phyloP scores from a whole-genome alignment of 1,140 invertebrate species.

The Frieseomelitta varia region DNA sequence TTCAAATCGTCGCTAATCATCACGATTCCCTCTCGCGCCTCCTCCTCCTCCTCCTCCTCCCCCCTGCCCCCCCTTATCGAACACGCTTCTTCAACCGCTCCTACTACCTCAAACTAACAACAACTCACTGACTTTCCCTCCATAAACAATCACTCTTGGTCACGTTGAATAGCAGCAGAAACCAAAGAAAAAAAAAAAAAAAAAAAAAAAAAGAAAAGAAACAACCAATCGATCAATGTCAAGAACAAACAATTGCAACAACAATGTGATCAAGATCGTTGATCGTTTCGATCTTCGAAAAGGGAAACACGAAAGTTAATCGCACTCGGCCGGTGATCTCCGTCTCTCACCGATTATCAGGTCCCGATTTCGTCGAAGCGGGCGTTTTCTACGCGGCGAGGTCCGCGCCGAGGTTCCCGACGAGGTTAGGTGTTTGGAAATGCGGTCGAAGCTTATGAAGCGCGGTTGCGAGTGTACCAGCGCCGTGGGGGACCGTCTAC shows the following conservation, averaged over 20 bases:
- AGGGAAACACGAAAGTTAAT: neutral
- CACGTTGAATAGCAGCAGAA: too few species aligned
- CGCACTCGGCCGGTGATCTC: neutral
- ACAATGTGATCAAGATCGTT: too few species aligned
- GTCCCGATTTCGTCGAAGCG: neutral
- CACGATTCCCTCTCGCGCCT: neutral
- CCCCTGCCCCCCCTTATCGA: neutral
- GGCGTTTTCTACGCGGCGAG: neutral
- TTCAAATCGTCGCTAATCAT: neutral
- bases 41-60: too few species aligned
- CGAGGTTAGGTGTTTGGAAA: slow-evolving; percentile 37
- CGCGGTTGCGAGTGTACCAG: slow-evolving; percentile 63
- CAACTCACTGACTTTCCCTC: neutral
- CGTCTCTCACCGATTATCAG: neutral
- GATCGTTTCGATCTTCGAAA: neutral
- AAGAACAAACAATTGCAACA: too few species aligned
- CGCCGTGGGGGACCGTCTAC: slow-evolving; percentile 70
- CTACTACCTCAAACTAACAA: neutral
- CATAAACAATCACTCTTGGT: too few species aligned
- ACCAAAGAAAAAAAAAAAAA: too few species aligned
- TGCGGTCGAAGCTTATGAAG: slow-evolving; percentile 49
- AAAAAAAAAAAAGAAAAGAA: too few species aligned
- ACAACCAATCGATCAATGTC: too few species aligned
- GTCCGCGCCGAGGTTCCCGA: neutral
- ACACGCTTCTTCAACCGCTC: neutral